Percentiles rank a stretch among this genome's conserved stretches.
phyloP scores from a whole-genome alignment of 2,888 invertebrate genomes.

The Arctia plantaginis region DNA sequence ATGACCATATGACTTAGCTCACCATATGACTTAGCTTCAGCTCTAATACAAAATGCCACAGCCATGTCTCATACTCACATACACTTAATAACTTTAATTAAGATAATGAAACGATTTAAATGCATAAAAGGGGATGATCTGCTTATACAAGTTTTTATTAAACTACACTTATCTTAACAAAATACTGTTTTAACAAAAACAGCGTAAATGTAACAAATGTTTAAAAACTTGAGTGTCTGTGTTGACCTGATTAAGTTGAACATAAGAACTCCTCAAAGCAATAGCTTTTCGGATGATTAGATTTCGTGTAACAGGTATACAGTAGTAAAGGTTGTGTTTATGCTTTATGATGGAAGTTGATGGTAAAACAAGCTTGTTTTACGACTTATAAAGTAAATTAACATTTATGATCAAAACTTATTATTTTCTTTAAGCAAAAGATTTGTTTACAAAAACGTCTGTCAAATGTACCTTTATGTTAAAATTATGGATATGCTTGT shows the following conservation, averaged over 20 bases:
- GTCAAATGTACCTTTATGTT: background rate
- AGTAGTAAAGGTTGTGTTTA: background rate
- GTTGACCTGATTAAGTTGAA: no score
- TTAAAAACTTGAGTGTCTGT: background rate
- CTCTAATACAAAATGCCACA: constrained; percentile 13
- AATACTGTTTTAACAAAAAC: background rate
- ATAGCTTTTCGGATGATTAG: background rate
- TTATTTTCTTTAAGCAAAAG: background rate
- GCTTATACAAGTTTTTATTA: background rate
- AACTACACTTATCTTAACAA: background rate
- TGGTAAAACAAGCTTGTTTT: background rate
- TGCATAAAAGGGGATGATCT: background rate
- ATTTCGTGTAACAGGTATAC: background rate
- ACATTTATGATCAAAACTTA: background rate
- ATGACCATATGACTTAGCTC: constrained; percentile 5
- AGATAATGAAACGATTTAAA: background rate
- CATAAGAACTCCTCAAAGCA: background rate
- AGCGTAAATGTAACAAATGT: background rate
- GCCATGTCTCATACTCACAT: background rate
- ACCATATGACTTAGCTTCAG: constrained; percentile 27
- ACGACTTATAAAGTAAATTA: background rate
- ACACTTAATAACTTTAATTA: background rate
- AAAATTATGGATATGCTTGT: constrained; percentile 1
- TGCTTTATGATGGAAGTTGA: background rate
- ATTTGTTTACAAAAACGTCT: constrained; percentile 6